Conservation (phyloP, 2,797 vertebrate species). For the Spea hammondii region DNA sequence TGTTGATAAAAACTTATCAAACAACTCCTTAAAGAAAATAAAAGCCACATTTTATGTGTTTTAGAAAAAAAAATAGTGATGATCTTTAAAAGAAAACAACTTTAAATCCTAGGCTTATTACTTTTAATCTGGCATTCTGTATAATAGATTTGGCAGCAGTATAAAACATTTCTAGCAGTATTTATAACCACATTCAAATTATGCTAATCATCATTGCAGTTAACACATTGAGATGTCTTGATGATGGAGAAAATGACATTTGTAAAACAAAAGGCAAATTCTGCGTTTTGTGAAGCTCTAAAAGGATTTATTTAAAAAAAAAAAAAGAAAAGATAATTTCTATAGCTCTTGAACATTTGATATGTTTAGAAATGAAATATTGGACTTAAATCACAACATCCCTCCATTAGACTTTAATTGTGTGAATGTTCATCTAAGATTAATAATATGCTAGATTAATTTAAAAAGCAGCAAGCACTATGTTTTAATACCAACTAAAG, state of each 20-base stretch:
- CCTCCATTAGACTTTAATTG: not conserved
- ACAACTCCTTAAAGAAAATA: too few species aligned
- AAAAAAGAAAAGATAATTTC: too few species aligned
- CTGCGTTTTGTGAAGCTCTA: not conserved
- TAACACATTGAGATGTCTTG: not conserved
- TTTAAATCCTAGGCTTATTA: not conserved
- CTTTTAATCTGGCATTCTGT: not conserved
- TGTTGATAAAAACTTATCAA: too few species aligned
- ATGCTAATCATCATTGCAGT: not conserved
- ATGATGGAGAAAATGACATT: constrained; percentile 4
- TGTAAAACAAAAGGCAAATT: not conserved
- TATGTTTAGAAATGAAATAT: too few species aligned
- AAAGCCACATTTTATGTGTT: not conserved
- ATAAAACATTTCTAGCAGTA: not conserved
- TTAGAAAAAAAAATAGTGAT: not conserved
- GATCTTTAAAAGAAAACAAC: not conserved
- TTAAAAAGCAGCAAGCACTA: not conserved
- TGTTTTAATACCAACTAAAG: not conserved
- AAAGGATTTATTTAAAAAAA: not conserved
- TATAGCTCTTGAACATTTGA: too few species aligned
- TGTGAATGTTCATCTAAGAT: not conserved
- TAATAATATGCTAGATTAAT: not conserved
- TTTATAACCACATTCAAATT: not conserved
- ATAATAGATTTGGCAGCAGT: not conserved
- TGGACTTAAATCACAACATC: not conserved